A percentile compares a stretch with the other conserved stretches of the same genome.
These are phyloP conservation scores for Nymphalis c-album DNA, from an alignment of 2,888 invertebrate genomes.

Conservation along the genomic window DNA sequence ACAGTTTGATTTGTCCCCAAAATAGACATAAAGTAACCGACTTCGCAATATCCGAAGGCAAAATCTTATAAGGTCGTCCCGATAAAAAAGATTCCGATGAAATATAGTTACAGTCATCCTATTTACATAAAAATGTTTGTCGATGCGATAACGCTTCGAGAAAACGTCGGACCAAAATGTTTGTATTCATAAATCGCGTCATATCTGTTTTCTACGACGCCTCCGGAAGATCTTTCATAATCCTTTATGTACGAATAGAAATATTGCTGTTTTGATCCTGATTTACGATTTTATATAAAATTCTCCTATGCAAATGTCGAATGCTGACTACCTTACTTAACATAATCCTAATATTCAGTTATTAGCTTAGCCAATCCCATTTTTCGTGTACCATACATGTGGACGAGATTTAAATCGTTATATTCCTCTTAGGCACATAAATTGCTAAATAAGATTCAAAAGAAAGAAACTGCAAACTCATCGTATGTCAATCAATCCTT, in stretches of 20 bases:
- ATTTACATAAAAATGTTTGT: conserved; percentile 38
- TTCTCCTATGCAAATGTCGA: neutral
- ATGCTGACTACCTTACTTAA: too few relatives aligned
- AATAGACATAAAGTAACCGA: conserved; percentile 14
- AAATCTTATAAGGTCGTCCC: conserved; percentile 29
- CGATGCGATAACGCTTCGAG: conserved; percentile 30
- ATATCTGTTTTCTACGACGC: conserved; percentile 23
- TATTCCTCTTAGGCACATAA: too few relatives aligned
- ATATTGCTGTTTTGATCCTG: conserved; percentile 9
- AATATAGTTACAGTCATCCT: conserved; percentile 35
- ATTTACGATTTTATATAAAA: conserved; percentile 15
- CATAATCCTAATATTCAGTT: too few relatives aligned
- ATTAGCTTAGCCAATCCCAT: too few relatives aligned
- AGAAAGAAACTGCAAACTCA: too few relatives aligned
- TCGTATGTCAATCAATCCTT: too few relatives aligned
- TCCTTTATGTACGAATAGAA: conserved; percentile 15
- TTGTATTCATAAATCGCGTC: conserved; percentile 26
- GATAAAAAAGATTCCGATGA: conserved; percentile 37
- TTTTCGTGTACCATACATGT: too few relatives aligned
- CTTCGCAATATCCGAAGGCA: conserved; percentile 10
- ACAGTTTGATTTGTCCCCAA: conserved; percentile 27
- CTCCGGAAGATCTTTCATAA: conserved; percentile 24
- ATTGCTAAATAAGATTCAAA: too few relatives aligned
- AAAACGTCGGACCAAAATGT: conserved; percentile 26
- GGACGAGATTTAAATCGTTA: too few relatives aligned